These are phyloP conservation scores for Fissipunctia ypsillon DNA, from an alignment of 2,888 invertebrate genomes.

Conservation along the genomic window DNA sequence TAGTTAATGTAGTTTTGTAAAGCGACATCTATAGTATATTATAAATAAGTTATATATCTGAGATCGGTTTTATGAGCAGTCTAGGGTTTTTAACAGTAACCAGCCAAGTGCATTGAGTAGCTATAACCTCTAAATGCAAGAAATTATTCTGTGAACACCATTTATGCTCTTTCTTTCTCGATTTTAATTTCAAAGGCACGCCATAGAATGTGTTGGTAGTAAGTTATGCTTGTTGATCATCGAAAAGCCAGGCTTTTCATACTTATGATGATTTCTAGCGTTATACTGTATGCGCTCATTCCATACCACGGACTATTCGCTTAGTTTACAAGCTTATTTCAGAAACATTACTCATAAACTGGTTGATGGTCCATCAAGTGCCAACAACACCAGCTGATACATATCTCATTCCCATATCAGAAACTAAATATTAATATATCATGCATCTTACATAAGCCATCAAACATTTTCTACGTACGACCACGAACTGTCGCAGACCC, in stretches of 20 bases:
- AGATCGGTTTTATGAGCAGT: constrained; percentile 21
- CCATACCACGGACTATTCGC: not conserved
- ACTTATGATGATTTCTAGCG: constrained; percentile 2
- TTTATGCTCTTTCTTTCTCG: not conserved
- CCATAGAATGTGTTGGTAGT: not conserved
- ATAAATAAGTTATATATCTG: constrained; percentile 1
- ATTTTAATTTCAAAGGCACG: not conserved
- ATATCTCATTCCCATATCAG: constrained; percentile 41
- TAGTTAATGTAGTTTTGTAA: constrained; percentile 32
- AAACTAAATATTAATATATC: constrained; percentile 56
- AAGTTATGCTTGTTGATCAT: not conserved
- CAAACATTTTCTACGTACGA: constrained; percentile 65
- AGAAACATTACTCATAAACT: constrained; percentile 9
- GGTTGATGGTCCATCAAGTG: constrained; percentile 12
- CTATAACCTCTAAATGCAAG: not conserved
- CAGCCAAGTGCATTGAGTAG: not conserved
- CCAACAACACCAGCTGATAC: constrained; percentile 27
- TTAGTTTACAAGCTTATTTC: not conserved
- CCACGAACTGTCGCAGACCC: constrained; percentile 67
- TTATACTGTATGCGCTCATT: not conserved
- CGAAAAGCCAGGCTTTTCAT: not conserved
- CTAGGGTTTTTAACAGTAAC: not conserved
- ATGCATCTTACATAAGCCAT: constrained; percentile 67
- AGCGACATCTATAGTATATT: constrained; percentile 41
- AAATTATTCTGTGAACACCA: not conserved